Base-by-base conservation (phyloP, 2,888 invertebrate species). In the Prostheceraeus crozeri region DNA sequence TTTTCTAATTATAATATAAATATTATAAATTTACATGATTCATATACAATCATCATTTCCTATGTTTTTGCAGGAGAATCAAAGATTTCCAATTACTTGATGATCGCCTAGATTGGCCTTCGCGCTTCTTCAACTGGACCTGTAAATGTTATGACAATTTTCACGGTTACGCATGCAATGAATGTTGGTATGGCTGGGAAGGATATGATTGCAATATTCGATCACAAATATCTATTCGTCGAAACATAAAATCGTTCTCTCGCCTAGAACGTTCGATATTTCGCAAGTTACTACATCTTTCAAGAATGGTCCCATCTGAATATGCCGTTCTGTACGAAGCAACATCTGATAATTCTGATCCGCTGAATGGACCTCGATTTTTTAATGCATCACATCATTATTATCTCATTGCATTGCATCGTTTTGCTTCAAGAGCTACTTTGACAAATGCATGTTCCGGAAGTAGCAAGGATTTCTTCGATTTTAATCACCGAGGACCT, bases 71-170 rank as follows among this genome's bases (percentile, higher is more conserved):
- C n/a, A n/a, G n/a, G n/a, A n/a, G n/a, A n/a, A n/a, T n/a, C n/a
- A n/a, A n/a, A n/a, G n/a, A n/a, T n/a, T n/a, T n/a, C n/a, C n/a
- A n/a, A n/a, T n/a, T n/a, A n/a, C n/a, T 10, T 6, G 48, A 48
- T 25, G 48, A 48, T 27, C 19, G 48, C 8, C n/a, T 10, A 6
- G 25, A 48, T 10, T 48, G 48, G 48, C 48, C 48, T 27, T 10
- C 19, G 48, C 8, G 21, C 4, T 48, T 48, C 25, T 48, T 48
- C 25, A 23, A 6, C 4, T 8, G 8, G 8, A 6, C 14, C 21
- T 48, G 48, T 16, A 6, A 23, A 19, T 48, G 48, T 23, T 6
- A 48, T 10, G 8, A 6, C 4, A 48, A 48, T 27, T 48, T 27
- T 16, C 8, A 10, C 14, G 48, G 48, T 6, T 6, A 25, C 19